Conservation (phyloP, 1,140 invertebrate genomes). For the Drosophila lacertosa region DNA sequence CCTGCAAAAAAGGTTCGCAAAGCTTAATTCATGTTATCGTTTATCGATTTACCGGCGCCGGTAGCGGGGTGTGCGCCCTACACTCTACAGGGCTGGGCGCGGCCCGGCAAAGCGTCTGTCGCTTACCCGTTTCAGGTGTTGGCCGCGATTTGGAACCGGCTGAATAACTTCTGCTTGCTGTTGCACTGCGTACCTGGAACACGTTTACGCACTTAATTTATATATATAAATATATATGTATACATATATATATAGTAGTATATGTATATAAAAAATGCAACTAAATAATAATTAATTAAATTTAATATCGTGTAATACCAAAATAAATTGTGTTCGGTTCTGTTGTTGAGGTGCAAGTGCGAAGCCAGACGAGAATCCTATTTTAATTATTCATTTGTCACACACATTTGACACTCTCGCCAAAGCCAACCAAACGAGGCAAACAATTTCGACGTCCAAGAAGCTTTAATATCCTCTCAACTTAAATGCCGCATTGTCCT, state of each 20-base stretch:
- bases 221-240: too few species aligned
- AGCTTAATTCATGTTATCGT: slow-evolving; percentile 11
- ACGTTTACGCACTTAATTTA: slow-evolving; percentile 8
- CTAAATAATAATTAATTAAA: slow-evolving; percentile 2
- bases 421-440: slow-evolving; percentile 9
- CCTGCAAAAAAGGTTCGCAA: slow-evolving; percentile 1
- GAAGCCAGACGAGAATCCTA: background rate
- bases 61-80: background rate
- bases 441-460: slow-evolving; percentile 15
- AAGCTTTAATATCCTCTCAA: slow-evolving; percentile 6
- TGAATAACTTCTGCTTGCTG: slow-evolving; percentile 24
- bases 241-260: too few species aligned
- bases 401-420: slow-evolving; percentile 12
- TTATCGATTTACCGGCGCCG: slow-evolving; percentile 35
- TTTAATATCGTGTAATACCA: slow-evolving; percentile 7
- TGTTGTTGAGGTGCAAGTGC: background rate
- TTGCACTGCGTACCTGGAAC: slow-evolving; percentile 15
- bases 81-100: slow-evolving; percentile 45
- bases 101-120: slow-evolving; percentile 30
- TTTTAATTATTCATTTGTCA: slow-evolving; percentile 3
- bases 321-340: slow-evolving; percentile 22
- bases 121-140: slow-evolving; percentile 63
- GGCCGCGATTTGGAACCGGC: slow-evolving; percentile 18
- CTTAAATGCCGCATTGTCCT: slow-evolving; percentile 30
- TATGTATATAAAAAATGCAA: background rate